Evolutionary conservation across 2,113 vertebrate species (phyloP), one percentile per base, ranked within the genome.

Genomic region (Pangasianodon hypophthalmus): DNA sequence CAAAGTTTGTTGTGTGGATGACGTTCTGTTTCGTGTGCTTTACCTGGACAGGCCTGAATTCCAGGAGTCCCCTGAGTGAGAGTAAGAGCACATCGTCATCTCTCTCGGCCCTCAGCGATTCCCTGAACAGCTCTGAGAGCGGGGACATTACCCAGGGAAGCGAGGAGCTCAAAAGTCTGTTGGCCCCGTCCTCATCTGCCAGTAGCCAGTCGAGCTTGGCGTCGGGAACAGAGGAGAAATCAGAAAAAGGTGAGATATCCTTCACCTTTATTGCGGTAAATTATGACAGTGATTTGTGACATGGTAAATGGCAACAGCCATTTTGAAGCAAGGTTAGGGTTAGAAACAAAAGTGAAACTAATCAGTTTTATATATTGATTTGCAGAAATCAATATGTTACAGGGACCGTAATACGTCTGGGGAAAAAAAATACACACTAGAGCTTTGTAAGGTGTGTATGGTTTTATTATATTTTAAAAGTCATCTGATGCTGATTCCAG

Each of bases 81-180:
- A 97, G 96, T 90, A 97, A 97, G 94, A 97, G 96, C 95, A 96
- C 98, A 80, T 99, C 98, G 4, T 99, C 98, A 24, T 99, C 98
- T 0, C 96, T 99, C 92, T 99, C 98, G 44, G 97, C 98, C 82
- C 97, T 99, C 93, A 99, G 98, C 0, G 98, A 99, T 93, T 99
- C 98, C 1, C 97, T 98, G 93, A 99, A 98, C 95, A 98, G 98
- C 95, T 98, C 97, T 19, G 98, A 99, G 64, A 96, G 98, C 77
- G 96, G 96, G 54, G 98, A 99, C 90, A 84, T 97, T 92, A 95
- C 95, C 93, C 97, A 97, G 90, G 96, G 96, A 93, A 96, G 91
- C 92, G 98, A 98, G 94, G 96, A 96, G 62, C 96, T 97, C 88
- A 97, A 96, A 94, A 98, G 96, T 92, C 95, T 99, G 88, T 96